Evolutionary conservation across 2,888 invertebrate species (phyloP).

Genomic region (Pristionchus maxplancki): DNA sequence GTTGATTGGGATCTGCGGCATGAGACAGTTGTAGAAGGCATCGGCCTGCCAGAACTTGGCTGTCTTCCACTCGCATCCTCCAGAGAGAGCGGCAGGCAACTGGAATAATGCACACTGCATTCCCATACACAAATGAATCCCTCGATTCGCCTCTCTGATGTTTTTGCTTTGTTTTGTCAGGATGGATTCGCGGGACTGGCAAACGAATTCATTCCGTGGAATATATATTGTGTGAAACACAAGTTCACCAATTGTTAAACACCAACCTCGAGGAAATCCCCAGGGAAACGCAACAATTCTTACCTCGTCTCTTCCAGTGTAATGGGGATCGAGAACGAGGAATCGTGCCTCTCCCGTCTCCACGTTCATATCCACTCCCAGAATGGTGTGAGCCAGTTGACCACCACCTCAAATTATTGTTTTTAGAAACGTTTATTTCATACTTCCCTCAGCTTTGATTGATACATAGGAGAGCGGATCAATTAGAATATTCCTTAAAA

Average conservation of each 20-base stretch:
- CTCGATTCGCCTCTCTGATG: no score
- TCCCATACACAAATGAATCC: no score
- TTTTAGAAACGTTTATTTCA: background rate
- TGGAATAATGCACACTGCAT: background rate
- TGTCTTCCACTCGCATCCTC: conserved; percentile 94
- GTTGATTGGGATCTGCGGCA: conserved; percentile 84
- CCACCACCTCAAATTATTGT: conserved; percentile 86
- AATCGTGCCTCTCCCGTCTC: conserved; percentile 88
- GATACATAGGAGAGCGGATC: no score
- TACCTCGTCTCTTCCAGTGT: conserved; percentile 84
- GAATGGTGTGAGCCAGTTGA: conserved; percentile 95
- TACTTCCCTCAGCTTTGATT: background rate
- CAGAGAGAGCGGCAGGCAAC: conserved; percentile 48
- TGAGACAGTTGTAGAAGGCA: conserved; percentile 94
- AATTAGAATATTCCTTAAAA: background rate
- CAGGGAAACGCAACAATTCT: background rate
- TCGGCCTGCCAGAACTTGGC: conserved; percentile 94
- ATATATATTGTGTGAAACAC: background rate
- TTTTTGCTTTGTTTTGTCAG: no score
- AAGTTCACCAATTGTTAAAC: background rate
- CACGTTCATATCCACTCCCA: conserved; percentile 92
- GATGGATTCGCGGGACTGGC: no score
- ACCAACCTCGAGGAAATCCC: background rate
- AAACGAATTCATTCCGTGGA: conserved; percentile 64
- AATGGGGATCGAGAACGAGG: conserved; percentile 98